A percentile compares a stretch with the other conserved stretches of the same genome.
Evolutionary conservation across 37 sponge, comb jelly and placozoan species (phyloP).

Genomic region (Cladorhizidae sp.): DNA sequence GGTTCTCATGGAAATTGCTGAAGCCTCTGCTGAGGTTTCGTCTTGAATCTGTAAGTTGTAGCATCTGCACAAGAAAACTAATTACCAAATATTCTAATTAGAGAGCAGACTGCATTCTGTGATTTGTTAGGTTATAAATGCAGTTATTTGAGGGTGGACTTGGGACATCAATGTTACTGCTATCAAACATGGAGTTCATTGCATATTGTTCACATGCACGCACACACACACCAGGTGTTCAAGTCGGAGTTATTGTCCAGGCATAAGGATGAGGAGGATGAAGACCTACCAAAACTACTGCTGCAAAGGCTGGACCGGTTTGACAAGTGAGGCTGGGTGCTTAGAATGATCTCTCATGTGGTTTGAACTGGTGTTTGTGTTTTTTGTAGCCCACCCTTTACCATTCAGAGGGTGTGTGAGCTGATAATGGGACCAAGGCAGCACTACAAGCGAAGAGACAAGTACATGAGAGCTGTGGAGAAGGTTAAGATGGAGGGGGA

Average conservation of each 20-base stretch:
- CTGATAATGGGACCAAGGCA: constrained; percentile 81
- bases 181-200: too few relatives aligned
- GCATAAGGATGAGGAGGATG: neutral
- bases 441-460: constrained; percentile 81
- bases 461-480: constrained; percentile 86
- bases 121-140: too few relatives aligned
- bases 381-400: constrained; percentile 90
- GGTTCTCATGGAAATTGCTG: constrained; percentile 69
- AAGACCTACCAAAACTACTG: constrained; percentile 34
- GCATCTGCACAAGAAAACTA: too few relatives aligned
- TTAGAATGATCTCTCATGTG: neutral
- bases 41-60: constrained; percentile 26
- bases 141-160: too few relatives aligned
- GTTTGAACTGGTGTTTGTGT: neutral
- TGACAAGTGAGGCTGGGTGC: constrained; percentile 30
- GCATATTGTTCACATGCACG: too few relatives aligned
- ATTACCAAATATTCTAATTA: too few relatives aligned
- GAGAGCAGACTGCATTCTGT: too few relatives aligned
- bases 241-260: neutral
- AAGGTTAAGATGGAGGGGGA: constrained; percentile 21
- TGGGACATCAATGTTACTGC: too few relatives aligned
- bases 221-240: constrained; percentile 27
- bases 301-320: constrained; percentile 44
- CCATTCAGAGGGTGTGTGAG: constrained; percentile 95
- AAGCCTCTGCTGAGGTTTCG: constrained; percentile 51